Percentiles rank a stretch among this genome's conserved stretches.
These are phyloP conservation scores for Styela clava DNA, from an alignment of 23 tunicate species.

Conservation along the genomic window DNA sequence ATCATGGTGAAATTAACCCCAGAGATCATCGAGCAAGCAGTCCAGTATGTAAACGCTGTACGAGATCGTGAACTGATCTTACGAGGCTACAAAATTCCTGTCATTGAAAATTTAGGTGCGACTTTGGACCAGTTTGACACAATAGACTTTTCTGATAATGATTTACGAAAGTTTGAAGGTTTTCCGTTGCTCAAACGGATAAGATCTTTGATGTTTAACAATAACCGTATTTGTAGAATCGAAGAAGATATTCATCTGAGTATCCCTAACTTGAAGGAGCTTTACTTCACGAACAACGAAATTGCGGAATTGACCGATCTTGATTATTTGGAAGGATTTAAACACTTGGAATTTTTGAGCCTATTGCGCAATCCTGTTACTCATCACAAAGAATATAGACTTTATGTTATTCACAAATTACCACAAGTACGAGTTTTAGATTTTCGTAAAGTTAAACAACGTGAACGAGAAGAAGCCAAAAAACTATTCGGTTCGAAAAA, in stretches of 20 bases:
- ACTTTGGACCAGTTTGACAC: constrained; percentile 96
- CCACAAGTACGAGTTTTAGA: constrained; percentile 83
- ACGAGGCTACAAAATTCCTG: constrained; percentile 87
- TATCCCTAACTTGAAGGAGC: constrained; percentile 75
- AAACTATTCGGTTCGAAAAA: constrained; percentile 76
- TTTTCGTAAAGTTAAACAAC: constrained; percentile 44
- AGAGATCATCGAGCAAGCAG: constrained; percentile 86
- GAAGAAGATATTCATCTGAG: constrained; percentile 46
- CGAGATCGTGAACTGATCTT: constrained; percentile 83
- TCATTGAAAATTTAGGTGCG: constrained; percentile 94
- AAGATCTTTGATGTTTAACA: constrained; percentile 69
- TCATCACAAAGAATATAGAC: constrained; percentile 55
- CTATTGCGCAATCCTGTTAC: constrained; percentile 77
- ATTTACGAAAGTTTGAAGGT: constrained; percentile 86
- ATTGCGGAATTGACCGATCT: constrained; percentile 66
- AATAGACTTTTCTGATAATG: constrained; percentile 91
- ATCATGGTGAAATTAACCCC: constrained; percentile 93
- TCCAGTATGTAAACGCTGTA: constrained; percentile 86
- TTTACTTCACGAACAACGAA: constrained; percentile 87
- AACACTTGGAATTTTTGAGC: constrained; percentile 73
- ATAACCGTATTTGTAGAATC: constrained; percentile 88
- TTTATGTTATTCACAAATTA: constrained; percentile 58
- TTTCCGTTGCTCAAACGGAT: constrained; percentile 75
- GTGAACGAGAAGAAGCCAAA: constrained; percentile 79
- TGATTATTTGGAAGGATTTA: constrained; percentile 52